phyloP scores from a whole-genome alignment of 2,888 invertebrate species.

The Lamellibrachia columna region DNA sequence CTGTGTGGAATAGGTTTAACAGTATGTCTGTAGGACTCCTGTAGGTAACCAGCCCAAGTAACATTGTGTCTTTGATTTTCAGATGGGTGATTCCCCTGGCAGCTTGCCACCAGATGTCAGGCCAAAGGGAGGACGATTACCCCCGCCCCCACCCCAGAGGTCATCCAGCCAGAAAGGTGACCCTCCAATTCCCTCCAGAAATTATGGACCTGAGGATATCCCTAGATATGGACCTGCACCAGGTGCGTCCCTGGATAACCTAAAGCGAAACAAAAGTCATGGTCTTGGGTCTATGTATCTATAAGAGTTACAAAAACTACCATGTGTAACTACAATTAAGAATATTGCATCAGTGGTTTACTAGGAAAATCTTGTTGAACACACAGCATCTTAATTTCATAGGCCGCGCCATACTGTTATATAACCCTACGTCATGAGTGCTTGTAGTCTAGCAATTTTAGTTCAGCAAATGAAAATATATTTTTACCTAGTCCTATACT shows the following conservation, averaged over 20 bases:
- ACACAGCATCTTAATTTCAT: too few relatives aligned
- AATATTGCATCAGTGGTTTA: too few relatives aligned
- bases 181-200: constrained; percentile 28
- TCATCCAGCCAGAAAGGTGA: constrained; percentile 27
- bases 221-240: constrained; percentile 33
- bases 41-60: neutral
- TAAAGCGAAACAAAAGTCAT: neutral
- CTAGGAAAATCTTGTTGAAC: too few relatives aligned
- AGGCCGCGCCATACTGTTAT: too few relatives aligned
- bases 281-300: too few relatives aligned
- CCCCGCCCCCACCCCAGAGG: constrained; percentile 33
- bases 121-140: constrained; percentile 18
- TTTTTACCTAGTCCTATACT: neutral
- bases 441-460: too few relatives aligned
- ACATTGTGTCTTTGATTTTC: neutral
- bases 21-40: neutral
- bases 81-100: constrained; percentile 23
- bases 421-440: too few relatives aligned
- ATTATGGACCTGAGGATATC: constrained; percentile 30
- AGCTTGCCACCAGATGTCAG: constrained; percentile 25
- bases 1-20: neutral
- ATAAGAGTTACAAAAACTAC: too few relatives aligned
- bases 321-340: too few relatives aligned
- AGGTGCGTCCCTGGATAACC: constrained; percentile 25
- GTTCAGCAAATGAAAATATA: too few relatives aligned